Evolutionary conservation across 2,888 invertebrate species (phyloP).

Genomic region (Arctia plantaginis): DNA sequence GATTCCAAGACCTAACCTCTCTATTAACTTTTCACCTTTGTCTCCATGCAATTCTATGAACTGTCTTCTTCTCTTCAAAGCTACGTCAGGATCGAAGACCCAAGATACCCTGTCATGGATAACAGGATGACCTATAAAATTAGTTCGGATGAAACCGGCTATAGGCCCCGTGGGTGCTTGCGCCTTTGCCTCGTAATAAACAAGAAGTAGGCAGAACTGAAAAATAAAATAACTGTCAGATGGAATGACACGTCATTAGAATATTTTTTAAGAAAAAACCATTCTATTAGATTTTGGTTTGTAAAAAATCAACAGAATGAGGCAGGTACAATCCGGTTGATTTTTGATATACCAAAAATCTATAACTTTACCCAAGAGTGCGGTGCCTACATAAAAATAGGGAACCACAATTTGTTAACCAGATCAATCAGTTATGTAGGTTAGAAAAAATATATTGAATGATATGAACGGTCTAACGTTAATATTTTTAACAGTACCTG

Average conservation of each 20-base stretch:
- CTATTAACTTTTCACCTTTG: constrained; percentile 88
- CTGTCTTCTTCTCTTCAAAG: constrained; percentile 85
- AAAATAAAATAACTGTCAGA: constrained; percentile 41
- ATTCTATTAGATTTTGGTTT: too few relatives aligned
- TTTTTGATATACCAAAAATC: too few relatives aligned
- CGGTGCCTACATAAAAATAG: too few relatives aligned
- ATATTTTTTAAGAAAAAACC: neutral
- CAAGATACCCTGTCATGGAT: constrained; percentile 86
- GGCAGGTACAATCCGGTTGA: too few relatives aligned
- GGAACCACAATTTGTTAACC: too few relatives aligned
- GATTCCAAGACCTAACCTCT: constrained; percentile 88
- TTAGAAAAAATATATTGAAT: too few relatives aligned
- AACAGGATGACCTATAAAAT: constrained; percentile 88
- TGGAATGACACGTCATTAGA: neutral
- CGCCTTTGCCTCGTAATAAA: constrained; percentile 56
- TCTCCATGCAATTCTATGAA: constrained; percentile 88
- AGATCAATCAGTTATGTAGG: too few relatives aligned
- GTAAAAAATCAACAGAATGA: too few relatives aligned
- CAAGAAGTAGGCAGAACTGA: constrained; percentile 65
- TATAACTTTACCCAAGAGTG: too few relatives aligned
- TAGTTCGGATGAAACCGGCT: constrained; percentile 74
- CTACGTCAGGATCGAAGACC: constrained; percentile 89
- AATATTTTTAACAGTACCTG: too few relatives aligned
- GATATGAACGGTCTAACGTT: too few relatives aligned
- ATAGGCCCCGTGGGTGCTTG: constrained; percentile 67